A percentile compares a stretch with the other conserved stretches of the same genome.
phyloP scores from a whole-genome alignment of 1,140 invertebrate species.

The Schlechtendalia chinensis region DNA sequence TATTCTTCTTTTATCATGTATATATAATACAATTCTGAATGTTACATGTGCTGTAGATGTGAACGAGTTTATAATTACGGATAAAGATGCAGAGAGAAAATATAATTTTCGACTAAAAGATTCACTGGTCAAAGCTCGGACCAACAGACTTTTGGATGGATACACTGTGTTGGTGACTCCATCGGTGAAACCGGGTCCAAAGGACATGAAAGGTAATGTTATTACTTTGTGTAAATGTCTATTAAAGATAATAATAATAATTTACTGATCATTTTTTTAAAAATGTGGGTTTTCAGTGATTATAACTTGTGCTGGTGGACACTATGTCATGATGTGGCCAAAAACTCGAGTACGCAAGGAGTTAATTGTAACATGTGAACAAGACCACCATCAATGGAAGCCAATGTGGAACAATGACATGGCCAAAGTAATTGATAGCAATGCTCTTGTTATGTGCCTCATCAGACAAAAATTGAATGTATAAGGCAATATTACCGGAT shows the following conservation, averaged over 20 bases:
- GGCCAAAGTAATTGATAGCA: conserved; percentile 14
- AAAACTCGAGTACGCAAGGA: neutral
- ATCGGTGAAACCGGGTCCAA: conserved; percentile 56
- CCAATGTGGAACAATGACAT: conserved; percentile 26
- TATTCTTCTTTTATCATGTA: too few species aligned
- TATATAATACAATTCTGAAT: too few species aligned
- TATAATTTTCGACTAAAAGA: conserved; percentile 57
- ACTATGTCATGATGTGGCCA: conserved; percentile 16
- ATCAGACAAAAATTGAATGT: conserved; percentile 33
- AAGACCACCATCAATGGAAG: conserved; percentile 28
- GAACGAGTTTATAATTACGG: conserved; percentile 57
- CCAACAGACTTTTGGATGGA: conserved; percentile 56
- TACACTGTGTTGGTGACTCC: conserved; percentile 57
- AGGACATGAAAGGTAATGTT: conserved; percentile 58
- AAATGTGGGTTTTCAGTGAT: conserved; percentile 14
- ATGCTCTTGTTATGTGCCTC: conserved; percentile 2
- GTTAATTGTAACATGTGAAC: conserved; percentile 19
- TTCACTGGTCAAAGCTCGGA: conserved; percentile 56
- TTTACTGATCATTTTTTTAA: neutral
- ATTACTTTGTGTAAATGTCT: conserved; percentile 47
- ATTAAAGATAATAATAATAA: neutral
- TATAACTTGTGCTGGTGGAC: conserved; percentile 25
- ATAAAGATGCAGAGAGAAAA: conserved; percentile 56
- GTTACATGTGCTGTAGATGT: conserved; percentile 53
- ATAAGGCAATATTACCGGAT: neutral